Percentiles rank a stretch among this genome's conserved stretches.
Conservation (phyloP, 2,113 vertebrate genomes). For the Leiothrix lutea region DNA sequence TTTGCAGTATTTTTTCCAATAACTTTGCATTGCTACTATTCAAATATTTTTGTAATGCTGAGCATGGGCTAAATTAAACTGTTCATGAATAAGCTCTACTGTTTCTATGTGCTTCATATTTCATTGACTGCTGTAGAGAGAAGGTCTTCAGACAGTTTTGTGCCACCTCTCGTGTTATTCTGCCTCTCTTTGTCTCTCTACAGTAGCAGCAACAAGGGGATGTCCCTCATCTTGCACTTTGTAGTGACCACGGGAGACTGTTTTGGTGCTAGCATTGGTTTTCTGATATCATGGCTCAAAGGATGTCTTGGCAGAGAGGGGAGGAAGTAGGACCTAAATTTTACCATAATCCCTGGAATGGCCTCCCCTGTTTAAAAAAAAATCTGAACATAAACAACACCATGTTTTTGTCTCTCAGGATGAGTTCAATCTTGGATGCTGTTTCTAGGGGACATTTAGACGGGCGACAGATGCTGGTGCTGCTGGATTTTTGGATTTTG, state of each 20-base stretch:
- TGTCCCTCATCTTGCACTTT: neutral
- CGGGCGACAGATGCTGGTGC: neutral
- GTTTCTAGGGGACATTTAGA: neutral
- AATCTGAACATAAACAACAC: neutral
- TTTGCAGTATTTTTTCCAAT: neutral
- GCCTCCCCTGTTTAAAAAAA: neutral
- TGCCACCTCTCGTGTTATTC: neutral
- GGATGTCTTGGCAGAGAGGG: neutral
- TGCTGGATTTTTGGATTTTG: neutral
- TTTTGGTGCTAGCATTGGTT: neutral
- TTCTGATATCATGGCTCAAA: neutral
- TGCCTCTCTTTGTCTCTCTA: neutral
- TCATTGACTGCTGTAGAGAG: neutral
- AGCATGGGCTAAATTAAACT: neutral
- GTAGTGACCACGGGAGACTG: rapidly evolving
- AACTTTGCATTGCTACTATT: neutral
- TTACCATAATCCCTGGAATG: neutral
- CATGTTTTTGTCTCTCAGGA: neutral
- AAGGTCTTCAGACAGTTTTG: neutral
- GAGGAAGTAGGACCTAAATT: neutral
- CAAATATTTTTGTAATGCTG: neutral
- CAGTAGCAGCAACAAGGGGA: neutral
- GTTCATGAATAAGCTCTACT: neutral
- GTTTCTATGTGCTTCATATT: neutral
- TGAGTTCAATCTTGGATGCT: neutral